phyloP scores from a whole-genome alignment of 2,888 invertebrate species.

The Ochropacha duplaris region DNA sequence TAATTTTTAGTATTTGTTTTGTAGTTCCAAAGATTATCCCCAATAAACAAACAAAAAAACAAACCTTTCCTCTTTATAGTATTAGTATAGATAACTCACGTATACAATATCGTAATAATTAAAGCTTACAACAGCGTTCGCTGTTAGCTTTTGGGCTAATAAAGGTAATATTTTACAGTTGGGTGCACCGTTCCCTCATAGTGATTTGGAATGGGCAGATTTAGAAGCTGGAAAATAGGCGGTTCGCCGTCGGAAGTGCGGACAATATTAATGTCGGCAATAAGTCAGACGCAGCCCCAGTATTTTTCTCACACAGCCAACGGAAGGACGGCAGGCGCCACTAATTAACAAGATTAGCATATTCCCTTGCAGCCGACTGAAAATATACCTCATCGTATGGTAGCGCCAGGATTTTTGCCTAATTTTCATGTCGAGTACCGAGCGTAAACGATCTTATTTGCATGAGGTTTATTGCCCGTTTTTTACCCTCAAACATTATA shows the following conservation, averaged over 20 bases:
- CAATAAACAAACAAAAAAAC: too few relatives aligned
- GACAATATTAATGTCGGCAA: slow-evolving; percentile 76
- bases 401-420: slow-evolving; percentile 48
- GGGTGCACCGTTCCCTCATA: slow-evolving; percentile 19
- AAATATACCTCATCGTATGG: slow-evolving; percentile 45
- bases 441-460: slow-evolving; percentile 49
- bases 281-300: slow-evolving; percentile 68
- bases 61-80: too few relatives aligned
- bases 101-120: neutral
- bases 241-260: slow-evolving; percentile 66
- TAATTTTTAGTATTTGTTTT: too few relatives aligned
- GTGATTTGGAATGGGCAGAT: slow-evolving; percentile 44
- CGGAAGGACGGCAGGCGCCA: slow-evolving; percentile 67
- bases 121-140: slow-evolving; percentile 1
- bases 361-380: slow-evolving; percentile 53
- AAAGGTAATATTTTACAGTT: slow-evolving; percentile 26
- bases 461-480: slow-evolving; percentile 40
- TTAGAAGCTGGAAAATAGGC: slow-evolving; percentile 62
- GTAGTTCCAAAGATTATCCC: too few relatives aligned
- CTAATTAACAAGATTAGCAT: slow-evolving; percentile 81
- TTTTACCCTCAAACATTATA: slow-evolving; percentile 14
- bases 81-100: too few relatives aligned
- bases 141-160: slow-evolving; percentile 11
- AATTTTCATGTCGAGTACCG: slow-evolving; percentile 49
- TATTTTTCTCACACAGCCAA: slow-evolving; percentile 70